Evolutionary conservation across 2,797 vertebrate genomes (phyloP), one percentile per base, ranked within the genome.

Genomic region (Enteromius unitaeniatus): DNA sequence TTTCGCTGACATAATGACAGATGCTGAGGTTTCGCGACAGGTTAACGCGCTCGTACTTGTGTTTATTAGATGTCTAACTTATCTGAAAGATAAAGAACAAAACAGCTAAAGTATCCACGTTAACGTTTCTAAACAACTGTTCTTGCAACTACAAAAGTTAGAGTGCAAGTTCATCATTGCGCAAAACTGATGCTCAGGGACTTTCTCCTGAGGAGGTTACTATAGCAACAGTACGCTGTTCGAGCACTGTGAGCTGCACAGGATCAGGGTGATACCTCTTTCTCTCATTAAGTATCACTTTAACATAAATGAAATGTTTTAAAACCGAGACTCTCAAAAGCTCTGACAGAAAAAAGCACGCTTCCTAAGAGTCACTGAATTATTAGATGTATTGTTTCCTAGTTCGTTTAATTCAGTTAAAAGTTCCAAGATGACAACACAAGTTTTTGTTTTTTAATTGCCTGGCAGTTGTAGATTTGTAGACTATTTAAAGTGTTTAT

Each of bases 131-230:
- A 21, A 51, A 49, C 26, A 49, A 31, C 2, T 7, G 17, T 21
- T 31, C 49, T n/a, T 17, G 69, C 6, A 4, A 10, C 42, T 14
- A 19, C n/a, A 28, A 47, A 49, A 58, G 31, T 58, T 40, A 34
- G 31, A 34, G 4, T 6, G 13, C 26, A 51, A 15, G 17, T n/a
- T 58, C 13, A 34, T 8, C 19, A 34, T 6, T 34, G 28, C 28
- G 73, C 67, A 14, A 42, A 42, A 42, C 2, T 13, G 73, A 75
- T 58, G 73, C 73, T n/a, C 28, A 74, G 10, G 3, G 19, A 74
- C 45, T 2, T 74, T 75, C 73, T 37, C 73, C 10, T 23, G 73
- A 37, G 49, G 72, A 31, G 42, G 76, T 65, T 67, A 31, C 77
- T 23, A 77, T 45, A 79, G 77, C 60, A 51, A 79, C 77, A 49